Evolutionary conservation across 2,888 invertebrate species (phyloP), one percentile per base, ranked within the genome.

Genomic region (Leucozona laternaria): DNA sequence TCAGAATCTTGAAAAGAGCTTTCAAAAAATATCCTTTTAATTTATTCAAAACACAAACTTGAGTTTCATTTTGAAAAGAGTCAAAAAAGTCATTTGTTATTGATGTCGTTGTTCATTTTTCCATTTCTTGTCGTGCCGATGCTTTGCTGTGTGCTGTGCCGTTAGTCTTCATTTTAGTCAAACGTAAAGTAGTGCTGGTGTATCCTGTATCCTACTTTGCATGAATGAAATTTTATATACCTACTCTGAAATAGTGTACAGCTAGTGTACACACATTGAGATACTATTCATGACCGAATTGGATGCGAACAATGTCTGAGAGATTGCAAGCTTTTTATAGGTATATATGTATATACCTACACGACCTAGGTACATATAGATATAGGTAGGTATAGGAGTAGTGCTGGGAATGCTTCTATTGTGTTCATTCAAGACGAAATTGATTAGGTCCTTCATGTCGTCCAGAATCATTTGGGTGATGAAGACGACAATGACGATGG

Each of bases 381-480:
- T 15, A 15, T 40, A 17, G n/a, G 13, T 15, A 55, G 25, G 31
- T 50, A 43, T 40, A 22, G 13, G 0, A 15, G 10, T 4, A 31
- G 22, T 34, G 22, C 13, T 53, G n/a, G 15, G 10, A 10, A 57
- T 34, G 15, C 43, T 57, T 62, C 73, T 34, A 75, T 83, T 84
- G 75, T 84, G 34, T 37, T 66, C 71, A 76, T 84, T 76, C 71
- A 84, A 58, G 84, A 43, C 71, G 71, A 84, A 84, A 70, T 79
- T 84, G 84, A 84, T 84, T 84, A 84, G 75, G 62, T 79, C 71
- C 79, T 66, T 79, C 45, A 71, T 76, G 75, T 64, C 73, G 75
- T 75, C 68, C 57, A 73, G 70, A 68, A 68, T 57, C 71, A 48
- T 66, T 71, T 71, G 64, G 64, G 22, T 45, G 45, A 72, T 37